Base-by-base conservation (phyloP, 2,797 vertebrate species). In the Hozukius guyotensis region DNA sequence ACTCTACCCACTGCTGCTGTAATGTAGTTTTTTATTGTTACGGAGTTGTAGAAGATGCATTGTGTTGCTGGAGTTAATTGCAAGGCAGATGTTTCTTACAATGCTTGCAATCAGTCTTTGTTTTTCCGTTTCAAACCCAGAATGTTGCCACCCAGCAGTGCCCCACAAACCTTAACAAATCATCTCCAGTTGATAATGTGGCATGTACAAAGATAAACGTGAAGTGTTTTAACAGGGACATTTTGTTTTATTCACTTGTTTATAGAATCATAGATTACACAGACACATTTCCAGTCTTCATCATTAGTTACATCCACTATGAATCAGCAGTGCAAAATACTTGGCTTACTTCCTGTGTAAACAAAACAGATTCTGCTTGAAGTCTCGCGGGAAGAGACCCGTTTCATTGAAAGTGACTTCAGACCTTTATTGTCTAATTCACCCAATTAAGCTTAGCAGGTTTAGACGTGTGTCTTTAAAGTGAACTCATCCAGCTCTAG, bases 261-360 rank as follows among this genome's bases (percentile, higher is more conserved):
- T 83, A 60, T 49, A 31, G 75, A 80, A 29, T 68, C 32, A 24
- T 55, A 32, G 42, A 64, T 77, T 62, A 25, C 61, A 32, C 31
- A 34, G 73, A 64, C 34, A 68, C 10, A n/a, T 68, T 22, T 61
- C 69, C 74, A 64, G 24, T 38, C 4, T 63, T 82, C 20, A 57
- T 80, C 13, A 32, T 67, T 52, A 46, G 42, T 62, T 72, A 22
- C 38, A 73, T 80, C 12, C 49, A 70, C 38, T 67, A 22, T 75
- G 60, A 81, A 88, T 84, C 69, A 78, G 68, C 71, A 42, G 76
- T 24, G 42, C 56, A 78, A 73, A 73, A n/a, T 68, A 55, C 36
- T 53, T 69, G 57, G 69, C 55, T 56, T 22, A 14, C 57, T 77
- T 82, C 14, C 64, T 55, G 18, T 71, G 73, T 73, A 83, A 81